Evolutionary conservation across 2,888 invertebrate species (phyloP).

Genomic region (Rhagonycha lutea): DNA sequence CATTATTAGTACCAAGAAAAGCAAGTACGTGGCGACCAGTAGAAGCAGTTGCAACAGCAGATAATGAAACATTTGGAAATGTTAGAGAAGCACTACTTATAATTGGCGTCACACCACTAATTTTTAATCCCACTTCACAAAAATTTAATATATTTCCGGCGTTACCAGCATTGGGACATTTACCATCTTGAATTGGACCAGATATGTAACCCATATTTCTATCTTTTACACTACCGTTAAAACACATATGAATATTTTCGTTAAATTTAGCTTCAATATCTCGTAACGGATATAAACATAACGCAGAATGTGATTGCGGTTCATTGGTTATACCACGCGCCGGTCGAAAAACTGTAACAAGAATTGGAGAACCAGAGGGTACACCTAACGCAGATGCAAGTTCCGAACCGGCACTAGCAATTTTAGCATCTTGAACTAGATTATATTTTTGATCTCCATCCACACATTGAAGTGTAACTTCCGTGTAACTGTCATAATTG

Average conservation of each 20-base stretch:
- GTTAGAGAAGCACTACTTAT: constrained; percentile 74
- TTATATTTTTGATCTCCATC: constrained; percentile 78
- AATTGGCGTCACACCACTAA: constrained; percentile 87
- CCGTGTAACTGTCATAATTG: constrained; percentile 95
- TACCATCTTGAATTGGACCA: constrained; percentile 87
- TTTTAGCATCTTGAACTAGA: constrained; percentile 90
- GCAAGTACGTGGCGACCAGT: constrained; percentile 92
- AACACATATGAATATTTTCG: constrained; percentile 97
- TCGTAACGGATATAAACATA: constrained; percentile 90
- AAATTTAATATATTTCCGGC: constrained; percentile 90
- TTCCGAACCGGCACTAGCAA: constrained; percentile 82
- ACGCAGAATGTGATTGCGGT: constrained; percentile 80
- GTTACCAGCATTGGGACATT: constrained; percentile 85
- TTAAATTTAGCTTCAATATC: constrained; percentile 92
- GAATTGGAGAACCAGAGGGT: constrained; percentile 76
- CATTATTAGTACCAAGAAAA: constrained; percentile 88
- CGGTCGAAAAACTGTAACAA: constrained; percentile 89
- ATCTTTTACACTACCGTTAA: constrained; percentile 91
- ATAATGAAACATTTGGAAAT: constrained; percentile 80
- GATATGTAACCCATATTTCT: constrained; percentile 91
- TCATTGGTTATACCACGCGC: constrained; percentile 86
- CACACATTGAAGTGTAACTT: constrained; percentile 89
- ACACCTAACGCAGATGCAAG: constrained; percentile 82
- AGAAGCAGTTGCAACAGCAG: constrained; percentile 84
- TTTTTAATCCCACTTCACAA: constrained; percentile 90